A percentile compares a stretch with the other conserved stretches of the same genome.
These are phyloP conservation scores for Acrocephalus kingi DNA, from an alignment of 2,113 vertebrate species.

Conservation along the genomic window DNA sequence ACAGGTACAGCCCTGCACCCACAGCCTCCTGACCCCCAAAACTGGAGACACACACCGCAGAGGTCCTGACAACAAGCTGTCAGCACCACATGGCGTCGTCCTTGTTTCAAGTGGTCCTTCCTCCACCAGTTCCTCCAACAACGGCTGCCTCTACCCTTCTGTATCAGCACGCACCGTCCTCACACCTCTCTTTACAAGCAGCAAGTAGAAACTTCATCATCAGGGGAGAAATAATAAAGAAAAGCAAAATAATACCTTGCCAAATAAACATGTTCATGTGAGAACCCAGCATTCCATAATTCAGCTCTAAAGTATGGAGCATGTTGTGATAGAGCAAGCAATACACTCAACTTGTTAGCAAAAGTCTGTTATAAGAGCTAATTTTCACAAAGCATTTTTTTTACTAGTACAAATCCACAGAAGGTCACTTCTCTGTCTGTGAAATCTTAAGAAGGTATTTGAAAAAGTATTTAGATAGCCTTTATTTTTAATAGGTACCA, in stretches of 20 bases:
- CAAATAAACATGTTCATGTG: not conserved
- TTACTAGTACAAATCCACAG: not conserved
- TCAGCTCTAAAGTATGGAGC: not conserved
- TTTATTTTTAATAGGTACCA: not conserved
- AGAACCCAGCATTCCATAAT: not conserved
- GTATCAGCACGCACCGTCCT: not conserved
- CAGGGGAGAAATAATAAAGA: not conserved
- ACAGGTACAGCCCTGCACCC: not conserved
- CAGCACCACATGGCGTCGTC: rapidly evolving
- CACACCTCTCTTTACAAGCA: rapidly evolving
- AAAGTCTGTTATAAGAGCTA: not conserved
- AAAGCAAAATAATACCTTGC: not conserved
- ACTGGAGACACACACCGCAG: not conserved
- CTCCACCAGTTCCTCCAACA: not conserved
- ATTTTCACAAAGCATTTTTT: slow-evolving; percentile 16
- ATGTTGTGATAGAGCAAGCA: not conserved
- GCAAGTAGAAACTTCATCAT: rapidly evolving
- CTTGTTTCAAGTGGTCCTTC: not conserved
- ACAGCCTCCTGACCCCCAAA: not conserved
- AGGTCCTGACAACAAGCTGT: not conserved
- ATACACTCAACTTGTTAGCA: not conserved
- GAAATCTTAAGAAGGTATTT: not conserved
- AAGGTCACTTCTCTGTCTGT: not conserved
- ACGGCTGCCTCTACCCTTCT: not conserved
- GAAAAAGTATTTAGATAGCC: not conserved